Conservation (phyloP, 2,113 vertebrate genomes). For the Chionis minor region DNA sequence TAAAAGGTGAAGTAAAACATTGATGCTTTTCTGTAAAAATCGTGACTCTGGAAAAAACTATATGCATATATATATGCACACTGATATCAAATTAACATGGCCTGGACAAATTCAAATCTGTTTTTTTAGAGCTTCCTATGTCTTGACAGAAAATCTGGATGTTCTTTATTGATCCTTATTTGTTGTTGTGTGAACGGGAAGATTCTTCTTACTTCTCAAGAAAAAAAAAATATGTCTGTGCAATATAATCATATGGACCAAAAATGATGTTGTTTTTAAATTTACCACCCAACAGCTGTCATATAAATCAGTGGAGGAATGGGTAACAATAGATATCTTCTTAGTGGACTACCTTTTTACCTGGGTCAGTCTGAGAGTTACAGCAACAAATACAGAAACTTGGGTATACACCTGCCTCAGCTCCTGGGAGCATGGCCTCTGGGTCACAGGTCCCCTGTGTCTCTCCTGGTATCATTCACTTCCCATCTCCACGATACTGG, state of each 20-base stretch:
- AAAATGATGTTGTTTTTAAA: neutral
- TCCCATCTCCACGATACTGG: rapidly evolving
- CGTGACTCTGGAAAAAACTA: neutral
- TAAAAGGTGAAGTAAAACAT: neutral
- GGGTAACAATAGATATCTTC: neutral
- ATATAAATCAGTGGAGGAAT: neutral
- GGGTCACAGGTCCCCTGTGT: neutral
- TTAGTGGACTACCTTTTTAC: neutral
- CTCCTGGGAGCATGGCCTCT: neutral
- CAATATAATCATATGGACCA: neutral
- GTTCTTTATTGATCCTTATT: neutral
- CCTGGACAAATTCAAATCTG: neutral
- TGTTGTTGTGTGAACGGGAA: neutral
- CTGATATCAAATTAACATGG: neutral
- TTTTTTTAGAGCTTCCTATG: neutral
- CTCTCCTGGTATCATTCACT: neutral
- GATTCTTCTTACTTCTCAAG: neutral
- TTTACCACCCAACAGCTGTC: neutral
- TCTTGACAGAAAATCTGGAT: neutral
- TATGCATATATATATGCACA: neutral
- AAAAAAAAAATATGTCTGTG: neutral
- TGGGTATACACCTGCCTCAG: neutral
- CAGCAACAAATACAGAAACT: neutral
- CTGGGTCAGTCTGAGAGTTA: neutral
- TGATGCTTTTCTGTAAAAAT: neutral